Conservation (phyloP, 2,797 vertebrate species). For the Sebastes matsubarae region DNA sequence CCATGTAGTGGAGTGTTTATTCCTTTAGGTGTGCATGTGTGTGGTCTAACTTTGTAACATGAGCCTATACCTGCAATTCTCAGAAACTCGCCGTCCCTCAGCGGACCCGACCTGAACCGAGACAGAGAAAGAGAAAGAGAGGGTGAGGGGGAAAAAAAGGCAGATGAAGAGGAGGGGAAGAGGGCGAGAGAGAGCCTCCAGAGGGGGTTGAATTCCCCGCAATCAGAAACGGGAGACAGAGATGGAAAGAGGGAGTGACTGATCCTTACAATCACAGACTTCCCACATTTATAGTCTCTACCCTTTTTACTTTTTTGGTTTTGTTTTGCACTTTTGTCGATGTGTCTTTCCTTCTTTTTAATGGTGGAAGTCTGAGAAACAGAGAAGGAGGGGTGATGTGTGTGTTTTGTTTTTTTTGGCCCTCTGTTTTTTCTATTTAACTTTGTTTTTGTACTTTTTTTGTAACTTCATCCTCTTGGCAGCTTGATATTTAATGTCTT, state of each 20-base stretch:
- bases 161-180: not conserved
- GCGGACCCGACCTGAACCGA: not conserved
- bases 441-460: slow-evolving; percentile 41
- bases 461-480: slow-evolving; percentile 61
- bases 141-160: not conserved
- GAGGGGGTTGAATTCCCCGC: slow-evolving; percentile 43
- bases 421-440: slow-evolving; percentile 53
- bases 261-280: slow-evolving; percentile 33
- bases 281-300: not conserved
- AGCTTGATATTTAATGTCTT: slow-evolving; percentile 71
- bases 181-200: slow-evolving; percentile 10
- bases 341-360: slow-evolving; percentile 18
- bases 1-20: not conserved
- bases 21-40: not conserved
- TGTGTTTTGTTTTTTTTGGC: not conserved
- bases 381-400: not conserved
- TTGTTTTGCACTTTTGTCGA: slow-evolving; percentile 51
- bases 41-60: not conserved
- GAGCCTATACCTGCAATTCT: not conserved
- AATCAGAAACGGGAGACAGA: slow-evolving; percentile 11
- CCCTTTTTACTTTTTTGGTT: not conserved
- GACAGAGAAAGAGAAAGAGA: not conserved
- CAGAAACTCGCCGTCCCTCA: slow-evolving; percentile 1
- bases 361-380: not conserved
- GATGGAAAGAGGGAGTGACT: slow-evolving; percentile 10